These are phyloP conservation scores for Achlya flavicornis DNA, from an alignment of 2,888 invertebrate genomes.

Conservation along the genomic window DNA sequence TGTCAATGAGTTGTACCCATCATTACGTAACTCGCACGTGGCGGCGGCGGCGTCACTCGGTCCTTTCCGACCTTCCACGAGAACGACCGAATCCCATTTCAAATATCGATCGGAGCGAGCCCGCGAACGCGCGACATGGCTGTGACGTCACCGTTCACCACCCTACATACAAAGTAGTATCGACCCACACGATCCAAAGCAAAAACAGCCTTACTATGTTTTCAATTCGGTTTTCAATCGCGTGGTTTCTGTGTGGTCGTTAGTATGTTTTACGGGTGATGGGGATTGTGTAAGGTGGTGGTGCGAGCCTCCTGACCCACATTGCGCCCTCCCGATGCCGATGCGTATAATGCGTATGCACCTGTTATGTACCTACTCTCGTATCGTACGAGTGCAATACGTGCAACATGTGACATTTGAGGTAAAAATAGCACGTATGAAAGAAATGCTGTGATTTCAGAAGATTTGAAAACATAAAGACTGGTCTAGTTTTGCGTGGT, in stretches of 20 bases:
- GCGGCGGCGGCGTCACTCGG: conserved; percentile 52
- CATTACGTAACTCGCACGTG: conserved; percentile 80
- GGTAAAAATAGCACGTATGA: conserved; percentile 15
- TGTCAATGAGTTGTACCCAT: conserved; percentile 73
- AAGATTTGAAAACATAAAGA: background rate
- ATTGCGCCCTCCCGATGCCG: conserved; percentile 49
- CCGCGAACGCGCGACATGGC: conserved; percentile 68
- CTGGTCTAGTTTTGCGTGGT: background rate
- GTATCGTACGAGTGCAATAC: conserved; percentile 32
- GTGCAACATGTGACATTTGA: conserved; percentile 32
- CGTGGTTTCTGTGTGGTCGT: conserved; percentile 16
- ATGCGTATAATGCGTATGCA: conserved; percentile 77
- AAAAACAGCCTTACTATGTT: conserved; percentile 26
- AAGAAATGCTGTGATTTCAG: too few relatives aligned
- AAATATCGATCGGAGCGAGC: conserved; percentile 67
- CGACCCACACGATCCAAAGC: background rate
- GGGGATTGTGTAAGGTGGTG: conserved; percentile 41
- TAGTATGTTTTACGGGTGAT: conserved; percentile 26
- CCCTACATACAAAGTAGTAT: conserved; percentile 4
- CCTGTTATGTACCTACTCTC: conserved; percentile 42
- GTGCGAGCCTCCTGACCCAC: conserved; percentile 74
- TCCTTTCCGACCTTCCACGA: conserved; percentile 56
- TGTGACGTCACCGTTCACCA: conserved; percentile 68
- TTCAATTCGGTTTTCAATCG: conserved; percentile 16
- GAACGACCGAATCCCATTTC: conserved; percentile 53